Base-by-base conservation (phyloP, 1,140 invertebrate genomes). In the Lucilia cuprina region DNA sequence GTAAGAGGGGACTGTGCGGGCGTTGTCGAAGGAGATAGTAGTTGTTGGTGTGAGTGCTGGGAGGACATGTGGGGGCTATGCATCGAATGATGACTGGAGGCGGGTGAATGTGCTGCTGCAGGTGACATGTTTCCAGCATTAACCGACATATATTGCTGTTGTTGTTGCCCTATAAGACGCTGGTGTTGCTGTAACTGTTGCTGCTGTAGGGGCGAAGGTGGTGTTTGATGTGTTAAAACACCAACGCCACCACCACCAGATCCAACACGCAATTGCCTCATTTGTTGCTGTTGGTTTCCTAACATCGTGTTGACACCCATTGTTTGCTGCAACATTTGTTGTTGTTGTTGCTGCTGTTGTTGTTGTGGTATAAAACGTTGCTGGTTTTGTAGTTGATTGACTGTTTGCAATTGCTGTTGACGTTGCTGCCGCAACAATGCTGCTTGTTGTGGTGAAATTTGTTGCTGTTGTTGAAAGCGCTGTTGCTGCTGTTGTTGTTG, bases 131-230 rank as follows among this genome's bases (percentile, higher is more conserved):
- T 86, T 21, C 88, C 86, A 83, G 84, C 86, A 77, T 84, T 86
- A 85, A 90, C 87, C 83, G 88, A 89, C 70, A 65, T 75, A 30
- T 87, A 87, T n/a, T 84, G 50, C 86, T 87, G 83, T 87, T 90
- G 88, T 21, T 86, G 87, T 35, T 49, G n/a, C 4, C 50, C 77
- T n/a, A 80, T 80, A 25, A 80, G 19, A 49, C 77, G 77, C 19
- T 80, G 77, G 12, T 92, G 92, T 83, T 91, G 91, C 55, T 92
- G 92, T 25, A 90, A 88, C 75, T 92, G 91, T 85, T 86, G 86
- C 34, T 88, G 87, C 47, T 88, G 88, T 84, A 80, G 21, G n/a
- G 77, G 77, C 19, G 77, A 80, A 25, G 41, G 41, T 9, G 77
- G 87, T 86, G 34, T 90, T 91, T 82, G 88, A 91, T 77, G 92